Base-by-base conservation (phyloP, 2,797 vertebrate genomes). In the Lithobates pipiens region DNA sequence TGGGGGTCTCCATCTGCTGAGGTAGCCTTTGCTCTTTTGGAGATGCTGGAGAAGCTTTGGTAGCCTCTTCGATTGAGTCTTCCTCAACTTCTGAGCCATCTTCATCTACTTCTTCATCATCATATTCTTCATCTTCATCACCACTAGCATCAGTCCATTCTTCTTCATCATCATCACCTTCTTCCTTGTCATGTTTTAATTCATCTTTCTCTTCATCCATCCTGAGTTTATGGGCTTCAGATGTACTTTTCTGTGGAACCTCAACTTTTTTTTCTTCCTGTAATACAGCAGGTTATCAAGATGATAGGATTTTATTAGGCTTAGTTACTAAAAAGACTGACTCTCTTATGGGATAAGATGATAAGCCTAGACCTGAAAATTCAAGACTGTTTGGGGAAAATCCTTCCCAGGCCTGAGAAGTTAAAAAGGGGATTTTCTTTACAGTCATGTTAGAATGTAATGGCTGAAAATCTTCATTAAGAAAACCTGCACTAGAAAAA, bases 171-270 rank as follows among this genome's bases (percentile, higher is more conserved):
- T 90, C 85, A 0, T 91, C 91, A 0, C 90, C 91, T 0, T 90
- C 93, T 1, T 84, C 92, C 7, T 93, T 93, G 91, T 93, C 29
- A 32, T 75, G 32, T 39, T 82, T 46, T 2, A 9, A 32, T 4
- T 76, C 29, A 21, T 27, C 34, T 63, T 9, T 42, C 69, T 72
- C 32, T 68, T 29, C 39, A 5, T n/a, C 36, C 10, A 10, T 23
- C 3, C 29, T 18, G 10, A 25, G 32, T 39, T 8, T 54, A 21
- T 71, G 44, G 0, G 5, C 32, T 29, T 71, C 25, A 9, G 42
- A 5, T 11, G 13, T 76, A 10, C 15, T n/a, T 61, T 76, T 71
- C 34, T 34, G n/a, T 5, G 63, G 34, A 16, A 39, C 63, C 44
- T 36, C 76, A 9, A 44, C 34, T 67, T 83, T 83, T 46, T 18